Evolutionary conservation across 2,888 invertebrate species (phyloP).

Genomic region (Oegoconia quadripuncta): DNA sequence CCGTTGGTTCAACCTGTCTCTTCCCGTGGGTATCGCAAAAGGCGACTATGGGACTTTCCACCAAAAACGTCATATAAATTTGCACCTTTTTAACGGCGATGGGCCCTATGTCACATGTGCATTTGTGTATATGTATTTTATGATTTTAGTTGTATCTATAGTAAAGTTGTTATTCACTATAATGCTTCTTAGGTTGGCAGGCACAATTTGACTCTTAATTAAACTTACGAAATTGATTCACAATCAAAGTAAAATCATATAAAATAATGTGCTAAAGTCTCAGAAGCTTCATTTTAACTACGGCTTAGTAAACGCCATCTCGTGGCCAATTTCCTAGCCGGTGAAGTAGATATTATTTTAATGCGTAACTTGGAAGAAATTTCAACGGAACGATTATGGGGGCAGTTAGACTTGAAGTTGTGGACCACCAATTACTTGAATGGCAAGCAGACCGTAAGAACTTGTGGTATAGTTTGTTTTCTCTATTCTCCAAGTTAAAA

Average conservation of each 20-base stretch:
- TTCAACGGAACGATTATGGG: constrained; percentile 53
- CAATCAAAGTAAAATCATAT: constrained; percentile 26
- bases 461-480: constrained; percentile 36
- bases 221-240: constrained; percentile 5
- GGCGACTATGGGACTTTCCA: too few relatives aligned
- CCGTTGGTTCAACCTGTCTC: too few relatives aligned
- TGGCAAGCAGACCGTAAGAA: constrained; percentile 43
- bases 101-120: too few relatives aligned
- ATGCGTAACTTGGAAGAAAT: constrained; percentile 53
- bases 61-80: too few relatives aligned
- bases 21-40: too few relatives aligned
- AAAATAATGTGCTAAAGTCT: constrained; percentile 48
- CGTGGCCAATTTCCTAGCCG: constrained; percentile 59
- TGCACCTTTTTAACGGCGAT: too few relatives aligned
- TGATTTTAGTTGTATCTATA: too few relatives aligned
- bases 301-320: constrained; percentile 47
- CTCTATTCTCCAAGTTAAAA: constrained; percentile 16
- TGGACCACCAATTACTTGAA: constrained; percentile 56
- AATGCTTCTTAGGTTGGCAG: too few relatives aligned
- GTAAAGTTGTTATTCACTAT: too few relatives aligned
- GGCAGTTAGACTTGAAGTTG: constrained; percentile 54
- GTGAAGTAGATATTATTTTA: constrained; percentile 53
- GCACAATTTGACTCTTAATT: too few relatives aligned
- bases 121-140: too few relatives aligned
- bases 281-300: constrained; percentile 61